Conservation (phyloP, 30 jellyfish, hydroid and myxozoan genomes). For the Aurelia aurita complex sp. Pacific region DNA sequence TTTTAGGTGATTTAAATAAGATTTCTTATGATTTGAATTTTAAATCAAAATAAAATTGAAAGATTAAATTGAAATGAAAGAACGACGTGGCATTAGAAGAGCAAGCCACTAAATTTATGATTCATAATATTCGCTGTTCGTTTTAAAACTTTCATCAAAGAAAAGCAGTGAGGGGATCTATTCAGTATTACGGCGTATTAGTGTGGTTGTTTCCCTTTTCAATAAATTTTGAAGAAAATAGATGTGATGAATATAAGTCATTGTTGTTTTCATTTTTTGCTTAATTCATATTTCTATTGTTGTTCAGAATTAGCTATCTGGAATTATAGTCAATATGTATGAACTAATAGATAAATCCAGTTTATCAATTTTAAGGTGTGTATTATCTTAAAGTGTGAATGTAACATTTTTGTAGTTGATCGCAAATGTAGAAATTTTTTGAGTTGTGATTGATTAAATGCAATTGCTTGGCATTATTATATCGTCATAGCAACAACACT, state of each 20-base stretch:
- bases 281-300: not conserved
- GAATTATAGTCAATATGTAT: no score
- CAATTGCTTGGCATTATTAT: not conserved
- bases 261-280: not conserved
- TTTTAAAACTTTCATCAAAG: not conserved
- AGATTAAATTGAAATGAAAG: no score
- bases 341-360: no score
- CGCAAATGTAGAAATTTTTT: constrained; percentile 37
- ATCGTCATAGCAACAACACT: not conserved
- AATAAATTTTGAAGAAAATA: not conserved
- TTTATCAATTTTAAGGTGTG: constrained; percentile 46
- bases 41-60: no score
- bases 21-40: no score
- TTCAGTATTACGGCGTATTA: not conserved
- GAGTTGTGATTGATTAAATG: constrained; percentile 10
- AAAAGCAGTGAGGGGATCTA: not conserved
- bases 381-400: constrained; percentile 37
- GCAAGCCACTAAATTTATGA: no score
- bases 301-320: not conserved
- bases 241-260: not conserved
- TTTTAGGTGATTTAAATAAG: no score
- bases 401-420: constrained; percentile 66
- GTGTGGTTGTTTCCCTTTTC: not conserved
- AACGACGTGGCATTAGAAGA: no score
- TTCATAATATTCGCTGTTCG: not conserved